These are phyloP conservation scores for Ariopsis seemanni DNA, from an alignment of 2,113 vertebrate genomes.

Conservation along the genomic window DNA sequence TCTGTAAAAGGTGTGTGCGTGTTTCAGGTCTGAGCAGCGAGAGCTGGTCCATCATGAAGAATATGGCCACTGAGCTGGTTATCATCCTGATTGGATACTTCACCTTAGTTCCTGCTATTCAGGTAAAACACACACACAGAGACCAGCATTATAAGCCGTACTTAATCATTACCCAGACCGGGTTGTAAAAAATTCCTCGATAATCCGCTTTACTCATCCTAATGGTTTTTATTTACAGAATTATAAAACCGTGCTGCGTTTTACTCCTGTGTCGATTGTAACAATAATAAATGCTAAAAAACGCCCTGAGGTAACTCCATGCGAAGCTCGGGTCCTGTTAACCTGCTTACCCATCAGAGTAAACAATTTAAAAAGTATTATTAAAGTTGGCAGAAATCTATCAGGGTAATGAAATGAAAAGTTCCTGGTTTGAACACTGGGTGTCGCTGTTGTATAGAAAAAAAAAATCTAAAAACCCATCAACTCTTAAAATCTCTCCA, in stretches of 20 bases:
- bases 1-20: neutral
- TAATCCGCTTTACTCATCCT: neutral
- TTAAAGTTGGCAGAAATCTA: neutral
- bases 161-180: neutral
- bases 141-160: neutral
- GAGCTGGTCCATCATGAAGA: constrained; percentile 99
- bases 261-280: neutral
- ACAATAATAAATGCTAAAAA: neutral
- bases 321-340: neutral
- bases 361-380: neutral
- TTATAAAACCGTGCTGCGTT: neutral
- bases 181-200: constrained; percentile 8
- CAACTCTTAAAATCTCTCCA: neutral
- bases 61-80: constrained; percentile 93
- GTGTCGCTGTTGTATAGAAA: neutral
- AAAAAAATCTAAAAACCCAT: neutral
- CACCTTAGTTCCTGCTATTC: constrained; percentile 95
- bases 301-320: neutral
- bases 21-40: constrained; percentile 90
- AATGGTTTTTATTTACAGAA: neutral
- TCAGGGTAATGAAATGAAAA: neutral
- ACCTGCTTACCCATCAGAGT: neutral
- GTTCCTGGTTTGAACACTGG: neutral
- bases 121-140: constrained; percentile 72
- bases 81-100: constrained; percentile 98